phyloP scores from a whole-genome alignment of 2,888 invertebrate species.

The Dimorphilus gyrociliatus region DNA sequence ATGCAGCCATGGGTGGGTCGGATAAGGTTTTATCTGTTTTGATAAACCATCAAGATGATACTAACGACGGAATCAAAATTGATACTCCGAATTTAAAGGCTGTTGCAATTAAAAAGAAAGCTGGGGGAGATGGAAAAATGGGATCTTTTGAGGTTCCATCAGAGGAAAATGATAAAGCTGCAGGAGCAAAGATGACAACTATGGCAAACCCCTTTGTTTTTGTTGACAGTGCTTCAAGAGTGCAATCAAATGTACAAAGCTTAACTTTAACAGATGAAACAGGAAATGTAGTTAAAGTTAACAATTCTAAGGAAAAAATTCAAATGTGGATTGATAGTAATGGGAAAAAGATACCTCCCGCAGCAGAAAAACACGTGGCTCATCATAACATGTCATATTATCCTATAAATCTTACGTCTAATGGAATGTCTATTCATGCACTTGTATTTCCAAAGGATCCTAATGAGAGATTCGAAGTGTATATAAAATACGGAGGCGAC shows the following conservation, averaged over 20 bases:
- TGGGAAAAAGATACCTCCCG: conserved; percentile 1
- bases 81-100: too few species aligned
- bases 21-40: too few species aligned
- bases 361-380: conserved; percentile 3
- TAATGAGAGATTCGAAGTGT: conserved; percentile 14
- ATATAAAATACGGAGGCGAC: conserved; percentile 1
- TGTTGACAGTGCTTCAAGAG: too few species aligned
- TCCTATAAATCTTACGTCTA: conserved; percentile 18
- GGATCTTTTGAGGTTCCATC: too few species aligned
- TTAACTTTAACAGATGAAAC: conserved; percentile 9
- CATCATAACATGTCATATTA: conserved; percentile 13
- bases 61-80: too few species aligned
- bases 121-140: too few species aligned
- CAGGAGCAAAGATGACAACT: too few species aligned
- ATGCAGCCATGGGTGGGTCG: too few species aligned
- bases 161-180: too few species aligned
- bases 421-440: conserved; percentile 23
- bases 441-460: conserved; percentile 15
- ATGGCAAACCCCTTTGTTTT: too few species aligned
- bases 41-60: too few species aligned
- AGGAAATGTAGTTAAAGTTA: conserved; percentile 14
- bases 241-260: conserved; percentile 10
- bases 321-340: conserved; percentile 15
- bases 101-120: too few species aligned
- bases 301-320: conserved; percentile 16